Base-by-base conservation (phyloP, 1,140 invertebrate species). In the Cheumatopsyche charites region DNA sequence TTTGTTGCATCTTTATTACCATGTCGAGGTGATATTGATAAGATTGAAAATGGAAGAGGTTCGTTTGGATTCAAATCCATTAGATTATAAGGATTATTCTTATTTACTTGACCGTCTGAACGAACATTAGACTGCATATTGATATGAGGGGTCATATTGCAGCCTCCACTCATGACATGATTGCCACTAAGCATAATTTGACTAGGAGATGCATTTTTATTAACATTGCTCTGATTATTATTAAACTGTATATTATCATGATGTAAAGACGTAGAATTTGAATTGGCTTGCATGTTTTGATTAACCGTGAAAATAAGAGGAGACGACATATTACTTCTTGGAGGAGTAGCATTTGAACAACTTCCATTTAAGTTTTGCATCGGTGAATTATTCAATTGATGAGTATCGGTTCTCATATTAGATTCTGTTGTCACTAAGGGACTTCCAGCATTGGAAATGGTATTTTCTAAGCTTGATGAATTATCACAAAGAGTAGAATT, bases 241-340 rank as follows among this genome's bases (percentile, higher is more conserved):
- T 42, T 68, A 15, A 42, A 49, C 25, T 23, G 42, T 21, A 66
- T 13, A 26, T 47, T 66, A 15, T 66, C 63, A 7, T 23, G 11
- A 21, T 66, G 63, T 19, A 42, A 19, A 13, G 6, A 29, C 1
- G 42, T 19, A 21, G 63, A 69, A 68, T 52, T 71, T 15, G 21
- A 47, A 29, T 11, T 25, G 23, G 12, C 23, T 12, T 36, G 17
- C 9, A 58, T 25, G 36, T 61, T 70, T n/a, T 52, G 21, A 43
- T 11, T 13, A 21, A 1, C 29, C 15, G 15, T 26, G 29, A 58
- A 73, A 2, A 62, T 70, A 25, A 70, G 72, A 17, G 72, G 72
- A 12, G 72, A 73, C 13, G 72, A 73, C 72, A 73, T 70, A 62
- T 73, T 73, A 67, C 72, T 73, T 58, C 72, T 62, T 0, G 72